Evolutionary conservation across 2,797 vertebrate species (phyloP), one percentile per base, ranked within the genome.

Genomic region (Dryobates pubescens): DNA sequence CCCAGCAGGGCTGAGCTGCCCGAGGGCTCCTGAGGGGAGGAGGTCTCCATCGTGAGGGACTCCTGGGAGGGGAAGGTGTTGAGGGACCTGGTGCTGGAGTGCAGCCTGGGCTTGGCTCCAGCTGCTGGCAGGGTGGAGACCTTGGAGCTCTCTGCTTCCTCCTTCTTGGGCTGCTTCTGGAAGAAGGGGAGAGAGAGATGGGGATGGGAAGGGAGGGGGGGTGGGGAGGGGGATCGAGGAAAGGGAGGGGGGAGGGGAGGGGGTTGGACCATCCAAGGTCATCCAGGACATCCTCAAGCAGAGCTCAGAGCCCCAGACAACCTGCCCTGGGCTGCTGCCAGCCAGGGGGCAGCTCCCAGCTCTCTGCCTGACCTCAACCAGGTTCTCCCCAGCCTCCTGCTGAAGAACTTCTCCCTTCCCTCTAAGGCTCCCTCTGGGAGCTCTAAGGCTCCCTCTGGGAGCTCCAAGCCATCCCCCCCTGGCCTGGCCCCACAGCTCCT

Each of bases 91-190:
- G 94, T 59, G 10, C 97, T 98, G 38, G 98, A 97, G 26, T 97
- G 70, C 1, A 98, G 97, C 4, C 87, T 96, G 13, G 78, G 32
- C 32, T 88, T 96, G 14, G 98, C 98, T 34, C 75, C 95, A 27
- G 98, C 94, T 0, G 98, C 96, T 8, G 97, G 94, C 11, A 98
- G 38, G 88, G 98, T 99, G 83, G 97, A 98, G 7, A 97, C 95
- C 8, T 97, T 95, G 10, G 98, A 80, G 0, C 95, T 92, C 34
- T 96, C 93, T 0, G 71, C 93, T 17, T 98, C 97, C 29, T 94
- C 90, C 0, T 86, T 23, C 6, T 98, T 97, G 6, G 97, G 86
- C 7, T 98, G 96, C 94, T 98, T 99, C 98, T 98, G 78, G 23
- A 58, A 85, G 45, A 67, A 5, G 88, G 17, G n/a, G 59, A 84